These are phyloP conservation scores for Crypturellus undulatus DNA, from an alignment of 2,113 vertebrate species.

Conservation along the genomic window DNA sequence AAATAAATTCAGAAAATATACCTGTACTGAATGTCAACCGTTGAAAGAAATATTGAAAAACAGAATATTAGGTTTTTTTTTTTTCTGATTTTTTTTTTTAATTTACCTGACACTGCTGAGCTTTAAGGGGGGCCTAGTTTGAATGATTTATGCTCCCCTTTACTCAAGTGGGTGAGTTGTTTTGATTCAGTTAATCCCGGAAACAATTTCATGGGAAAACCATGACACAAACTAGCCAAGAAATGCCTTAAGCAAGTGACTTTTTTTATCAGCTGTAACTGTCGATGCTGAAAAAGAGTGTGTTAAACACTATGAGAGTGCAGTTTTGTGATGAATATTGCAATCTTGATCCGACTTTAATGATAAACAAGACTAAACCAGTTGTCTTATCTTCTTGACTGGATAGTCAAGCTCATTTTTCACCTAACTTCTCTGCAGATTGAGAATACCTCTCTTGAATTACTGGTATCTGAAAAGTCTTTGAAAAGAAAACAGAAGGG, in stretches of 20 bases:
- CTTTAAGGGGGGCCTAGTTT: rapidly evolving
- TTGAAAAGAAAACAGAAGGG: too few species aligned
- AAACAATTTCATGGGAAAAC: background rate
- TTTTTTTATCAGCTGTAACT: too few species aligned
- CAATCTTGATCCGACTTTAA: too few species aligned
- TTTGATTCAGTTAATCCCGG: background rate
- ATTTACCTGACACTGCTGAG: background rate
- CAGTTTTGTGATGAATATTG: too few species aligned
- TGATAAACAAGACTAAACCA: too few species aligned
- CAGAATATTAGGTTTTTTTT: background rate
- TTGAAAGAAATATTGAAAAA: background rate
- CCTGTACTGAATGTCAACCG: rapidly evolving
- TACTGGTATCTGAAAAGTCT: too few species aligned
- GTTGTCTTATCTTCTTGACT: too few species aligned
- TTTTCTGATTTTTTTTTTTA: background rate
- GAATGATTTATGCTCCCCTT: background rate
- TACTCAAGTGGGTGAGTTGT: background rate
- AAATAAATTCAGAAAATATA: background rate
- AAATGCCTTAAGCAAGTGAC: background rate
- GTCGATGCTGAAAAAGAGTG: too few species aligned
- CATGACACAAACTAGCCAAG: background rate
- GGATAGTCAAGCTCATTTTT: too few species aligned
- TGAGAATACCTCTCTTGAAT: too few species aligned
- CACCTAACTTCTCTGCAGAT: too few species aligned
- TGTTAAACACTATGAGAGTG: too few species aligned